phyloP scores from a whole-genome alignment of 1,140 invertebrate species.

The Mycetomoellerius zeteki region DNA sequence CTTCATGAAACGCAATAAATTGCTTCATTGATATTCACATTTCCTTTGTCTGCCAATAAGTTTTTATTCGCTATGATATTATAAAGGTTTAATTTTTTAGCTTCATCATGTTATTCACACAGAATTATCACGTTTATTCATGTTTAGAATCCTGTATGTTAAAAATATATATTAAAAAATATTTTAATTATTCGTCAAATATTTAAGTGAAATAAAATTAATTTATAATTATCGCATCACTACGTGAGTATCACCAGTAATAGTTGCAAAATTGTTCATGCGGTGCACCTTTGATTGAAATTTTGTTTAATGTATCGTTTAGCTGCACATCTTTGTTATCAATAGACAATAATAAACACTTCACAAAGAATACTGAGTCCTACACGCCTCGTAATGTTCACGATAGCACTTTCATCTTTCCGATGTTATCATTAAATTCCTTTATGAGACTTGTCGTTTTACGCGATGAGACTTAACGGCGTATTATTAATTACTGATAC shows the following conservation, averaged over 20 bases:
- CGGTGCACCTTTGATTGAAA: background rate
- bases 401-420: conserved; percentile 36
- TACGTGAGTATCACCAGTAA: background rate
- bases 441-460: conserved; percentile 49
- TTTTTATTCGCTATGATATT: background rate
- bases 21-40: background rate
- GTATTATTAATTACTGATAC: conserved; percentile 82
- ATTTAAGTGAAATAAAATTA: background rate
- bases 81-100: conserved; percentile 5
- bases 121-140: background rate
- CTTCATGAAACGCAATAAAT: background rate
- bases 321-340: conserved; percentile 16
- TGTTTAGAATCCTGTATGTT: background rate
- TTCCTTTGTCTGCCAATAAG: background rate
- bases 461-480: conserved; percentile 73
- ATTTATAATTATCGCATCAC: background rate
- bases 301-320: background rate
- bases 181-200: background rate
- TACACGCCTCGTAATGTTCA: conserved; percentile 10
- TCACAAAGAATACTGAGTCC: conserved; percentile 58
- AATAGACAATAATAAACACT: conserved; percentile 42
- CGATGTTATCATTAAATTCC: conserved; percentile 64
- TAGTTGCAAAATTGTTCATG: background rate
- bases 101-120: background rate
- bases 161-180: background rate